Evolutionary conservation across 2,797 vertebrate genomes (phyloP).

Genomic region (Buceros bicornis): DNA sequence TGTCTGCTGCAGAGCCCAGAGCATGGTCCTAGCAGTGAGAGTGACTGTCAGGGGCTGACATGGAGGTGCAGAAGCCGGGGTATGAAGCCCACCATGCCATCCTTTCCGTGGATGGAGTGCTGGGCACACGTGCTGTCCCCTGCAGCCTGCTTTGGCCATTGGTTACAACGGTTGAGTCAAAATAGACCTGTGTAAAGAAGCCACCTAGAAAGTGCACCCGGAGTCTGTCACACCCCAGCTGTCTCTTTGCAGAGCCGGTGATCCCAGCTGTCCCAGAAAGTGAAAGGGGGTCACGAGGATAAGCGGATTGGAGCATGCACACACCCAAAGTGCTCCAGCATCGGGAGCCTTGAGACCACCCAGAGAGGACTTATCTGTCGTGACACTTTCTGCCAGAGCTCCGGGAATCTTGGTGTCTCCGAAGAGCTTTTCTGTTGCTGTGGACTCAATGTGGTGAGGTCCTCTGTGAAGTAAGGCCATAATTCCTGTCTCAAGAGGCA

Average conservation of each 20-base stretch:
- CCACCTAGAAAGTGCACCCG: background rate
- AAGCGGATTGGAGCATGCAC: background rate
- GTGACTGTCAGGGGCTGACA: background rate
- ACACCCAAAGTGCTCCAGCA: background rate
- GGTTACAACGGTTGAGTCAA: background rate
- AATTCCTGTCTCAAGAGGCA: background rate
- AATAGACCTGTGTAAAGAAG: background rate
- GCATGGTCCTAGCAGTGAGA: background rate
- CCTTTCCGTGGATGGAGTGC: background rate
- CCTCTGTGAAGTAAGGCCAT: background rate
- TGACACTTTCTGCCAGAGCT: background rate
- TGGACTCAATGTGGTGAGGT: background rate
- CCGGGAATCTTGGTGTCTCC: background rate
- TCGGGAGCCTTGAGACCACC: background rate
- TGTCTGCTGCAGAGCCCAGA: background rate
- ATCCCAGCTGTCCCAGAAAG: background rate
- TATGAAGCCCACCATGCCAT: background rate
- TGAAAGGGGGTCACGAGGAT: background rate
- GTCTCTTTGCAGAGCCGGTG: too few relatives aligned
- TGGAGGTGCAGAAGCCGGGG: background rate
- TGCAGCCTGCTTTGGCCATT: too few relatives aligned
- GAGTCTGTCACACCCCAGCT: background rate
- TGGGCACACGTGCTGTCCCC: background rate
- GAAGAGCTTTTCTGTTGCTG: background rate
- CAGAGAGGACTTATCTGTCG: background rate